Evolutionary conservation across 1,140 invertebrate species (phyloP), one percentile per base, ranked within the genome.

Genomic region (Oscheius sp.): DNA sequence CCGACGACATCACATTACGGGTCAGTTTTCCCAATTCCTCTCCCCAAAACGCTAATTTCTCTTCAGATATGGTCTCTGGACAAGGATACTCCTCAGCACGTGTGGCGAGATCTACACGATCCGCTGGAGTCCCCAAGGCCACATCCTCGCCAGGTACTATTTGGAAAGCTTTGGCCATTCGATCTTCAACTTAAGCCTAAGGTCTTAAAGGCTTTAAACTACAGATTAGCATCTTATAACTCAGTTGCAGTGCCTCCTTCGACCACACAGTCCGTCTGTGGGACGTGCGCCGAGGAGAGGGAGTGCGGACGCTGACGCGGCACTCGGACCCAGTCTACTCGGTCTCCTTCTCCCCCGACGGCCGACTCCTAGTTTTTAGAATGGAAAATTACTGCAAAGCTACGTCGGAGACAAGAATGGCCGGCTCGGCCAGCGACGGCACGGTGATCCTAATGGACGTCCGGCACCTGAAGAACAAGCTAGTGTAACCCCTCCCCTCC

Each of bases 41-140:
- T 31, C 15, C 23, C n/a, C n/a, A 58, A 58, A 58, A n/a, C n/a
- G n/a, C n/a, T 4, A 55, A 0, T 20, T 4, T 34, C 7, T 71
- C 38, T 71, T n/a, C 1, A 86, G 88, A 97, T 97, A 79, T 98
- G 95, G 95, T 95, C 92, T 32, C 96, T 98, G 94, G 94, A 94
- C 79, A 92, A 95, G 80, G 94, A 97, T 81, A 91, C 89, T 0
- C 96, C 93, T 87, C 92, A 97, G 10, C 95, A 98, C 86, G 93
- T 99, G 86, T 87, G 98, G 20, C 93, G 97, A 99, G 88, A 99
- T 99, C 76, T 99, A 99, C 82, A 99, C 95, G 7, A 99, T 99
- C 73, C 97, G 98, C 85, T 99, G 96, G 96, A 95, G 93, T 77
- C 95, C 95, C 1, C 97, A 94, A 28, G 96, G 96, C 1, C 92